phyloP scores from a whole-genome alignment of 2,888 invertebrate genomes.

The Molanna angustata region DNA sequence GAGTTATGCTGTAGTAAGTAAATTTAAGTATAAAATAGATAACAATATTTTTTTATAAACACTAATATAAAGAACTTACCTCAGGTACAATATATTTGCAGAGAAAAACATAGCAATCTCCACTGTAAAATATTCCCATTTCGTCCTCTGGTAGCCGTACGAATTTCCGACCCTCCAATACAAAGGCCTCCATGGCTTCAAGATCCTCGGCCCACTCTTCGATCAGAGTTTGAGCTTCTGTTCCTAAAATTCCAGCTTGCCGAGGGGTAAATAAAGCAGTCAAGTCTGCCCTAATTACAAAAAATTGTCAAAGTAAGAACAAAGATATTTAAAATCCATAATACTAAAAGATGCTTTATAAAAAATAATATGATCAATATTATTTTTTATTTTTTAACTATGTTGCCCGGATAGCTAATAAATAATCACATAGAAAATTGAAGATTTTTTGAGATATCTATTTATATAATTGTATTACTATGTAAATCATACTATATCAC shows the following conservation, averaged over 20 bases:
- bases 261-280: conserved; percentile 94
- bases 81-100: conserved; percentile 69
- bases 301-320: no score
- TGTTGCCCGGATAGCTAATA: no score
- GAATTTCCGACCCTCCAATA: conserved; percentile 94
- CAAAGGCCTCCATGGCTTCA: conserved; percentile 97
- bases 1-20: no score
- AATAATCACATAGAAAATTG: no score
- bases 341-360: no score
- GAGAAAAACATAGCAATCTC: conserved; percentile 96
- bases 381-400: no score
- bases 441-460: no score
- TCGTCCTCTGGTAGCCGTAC: conserved; percentile 95
- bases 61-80: conserved; percentile 11
- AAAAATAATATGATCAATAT: no score
- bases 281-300: conserved; percentile 71
- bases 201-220: conserved; percentile 99
- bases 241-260: conserved; percentile 80
- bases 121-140: conserved; percentile 84
- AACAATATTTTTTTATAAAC: neutral
- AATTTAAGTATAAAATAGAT: no score
- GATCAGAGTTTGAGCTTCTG: conserved; percentile 84
- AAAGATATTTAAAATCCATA: no score
- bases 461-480: no score
- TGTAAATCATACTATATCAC: no score